phyloP scores from a whole-genome alignment of 2,113 vertebrate species.

The Stegastes partitus region DNA sequence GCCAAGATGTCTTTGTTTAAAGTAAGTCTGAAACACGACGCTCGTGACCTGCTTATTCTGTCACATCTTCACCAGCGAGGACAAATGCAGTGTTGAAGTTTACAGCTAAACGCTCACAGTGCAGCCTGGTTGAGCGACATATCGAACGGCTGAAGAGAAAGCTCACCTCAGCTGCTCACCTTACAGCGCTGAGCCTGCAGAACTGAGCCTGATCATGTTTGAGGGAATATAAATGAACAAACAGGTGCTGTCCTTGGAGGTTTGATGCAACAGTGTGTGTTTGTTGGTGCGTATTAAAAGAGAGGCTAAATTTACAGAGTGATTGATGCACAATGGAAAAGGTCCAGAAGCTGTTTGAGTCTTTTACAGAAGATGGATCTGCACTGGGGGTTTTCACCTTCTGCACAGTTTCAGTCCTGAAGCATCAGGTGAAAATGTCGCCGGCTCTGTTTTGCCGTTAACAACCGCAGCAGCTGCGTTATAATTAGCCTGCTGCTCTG shows the following conservation, averaged over 20 bases:
- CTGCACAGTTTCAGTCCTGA: slow-evolving; percentile 1
- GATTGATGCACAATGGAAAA: not conserved
- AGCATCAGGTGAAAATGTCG: slow-evolving; percentile 63
- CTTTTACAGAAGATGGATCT: not conserved
- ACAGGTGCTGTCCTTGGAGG: slow-evolving; percentile 53
- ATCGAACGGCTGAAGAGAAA: slow-evolving; percentile 15
- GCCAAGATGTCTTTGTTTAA: slow-evolving; percentile 90
- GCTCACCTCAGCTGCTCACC: slow-evolving; percentile 40
- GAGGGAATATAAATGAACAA: slow-evolving; percentile 42
- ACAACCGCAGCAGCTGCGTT: slow-evolving; percentile 63
- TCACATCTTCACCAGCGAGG: not conserved
- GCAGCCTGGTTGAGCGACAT: not conserved
- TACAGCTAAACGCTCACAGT: not conserved
- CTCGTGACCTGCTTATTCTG: slow-evolving; percentile 13
- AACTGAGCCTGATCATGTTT: slow-evolving; percentile 39
- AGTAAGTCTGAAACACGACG: slow-evolving; percentile 73
- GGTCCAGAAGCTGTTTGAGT: not conserved
- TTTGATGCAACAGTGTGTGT: not conserved
- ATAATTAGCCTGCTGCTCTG: slow-evolving; percentile 75
- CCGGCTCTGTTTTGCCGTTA: slow-evolving; percentile 43
- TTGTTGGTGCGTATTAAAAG: slow-evolving; percentile 23
- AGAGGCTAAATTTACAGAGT: slow-evolving; percentile 16
- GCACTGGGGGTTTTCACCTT: not conserved
- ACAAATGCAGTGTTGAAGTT: not conserved
- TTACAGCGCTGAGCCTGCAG: slow-evolving; percentile 54